Base-by-base conservation (phyloP, 2,113 vertebrate genomes). In the Colinus virginianus region DNA sequence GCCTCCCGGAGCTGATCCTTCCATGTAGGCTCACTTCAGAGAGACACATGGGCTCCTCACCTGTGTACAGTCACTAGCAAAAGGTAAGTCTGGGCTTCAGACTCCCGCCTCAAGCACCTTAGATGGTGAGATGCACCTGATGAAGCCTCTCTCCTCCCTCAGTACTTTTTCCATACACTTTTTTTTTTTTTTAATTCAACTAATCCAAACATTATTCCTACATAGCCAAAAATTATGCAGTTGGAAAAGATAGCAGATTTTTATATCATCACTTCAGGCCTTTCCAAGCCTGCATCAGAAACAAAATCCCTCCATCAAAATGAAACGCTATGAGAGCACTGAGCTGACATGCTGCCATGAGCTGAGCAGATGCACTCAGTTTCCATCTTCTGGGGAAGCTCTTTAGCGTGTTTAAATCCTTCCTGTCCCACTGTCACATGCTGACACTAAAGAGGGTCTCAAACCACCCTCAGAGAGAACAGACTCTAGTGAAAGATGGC, bases 271-370 rank as follows among this genome's bases (percentile, higher is more conserved):
- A 13, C 43, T 74, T 19, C 23, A 82, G 43, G 32, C 21, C 40
- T 85, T 78, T 45, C n/a, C 28, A 83, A 12, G 36, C 56, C 32
- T 55, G 28, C 19, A 45, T 28, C 23, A 84, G 38, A 17, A 22
- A 84, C 53, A n/a, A 80, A 88, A 15, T 4, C 20, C 30, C 62
- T 61, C 49, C 25, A 36, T 18, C 49, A 86, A 81, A 88, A 81
- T 8, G 13, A 71, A 72, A 48, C 45, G 20, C 14, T 51, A 34
- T 1, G 3, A 84, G 36, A 74, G 6, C 22, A 55, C 2, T 46
- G 68, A 2, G 5, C 8, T 42, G n/a, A 43, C 6, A 53, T 0
- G 5, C 32, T 63, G 20, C 34, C 5, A 3, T 23, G 51, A 88
- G 67, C 42, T 53, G 19, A 28, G 58, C 6, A 4, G 20, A 53